phyloP scores from a whole-genome alignment of 2,888 invertebrate species.

The Galerucella pusilla region DNA sequence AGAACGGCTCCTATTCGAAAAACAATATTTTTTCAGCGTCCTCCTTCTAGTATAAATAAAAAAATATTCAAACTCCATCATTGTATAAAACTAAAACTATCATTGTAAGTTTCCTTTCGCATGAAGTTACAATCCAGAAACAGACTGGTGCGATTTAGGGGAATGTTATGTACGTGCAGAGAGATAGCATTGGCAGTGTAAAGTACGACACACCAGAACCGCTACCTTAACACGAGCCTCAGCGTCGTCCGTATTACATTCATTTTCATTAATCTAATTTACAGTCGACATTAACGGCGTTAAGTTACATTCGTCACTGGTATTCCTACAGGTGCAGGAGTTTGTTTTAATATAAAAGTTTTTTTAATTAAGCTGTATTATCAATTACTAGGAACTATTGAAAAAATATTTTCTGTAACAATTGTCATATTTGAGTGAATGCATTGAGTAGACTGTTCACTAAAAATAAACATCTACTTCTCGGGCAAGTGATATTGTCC shows the following conservation, averaged over 20 bases:
- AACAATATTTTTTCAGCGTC: not conserved
- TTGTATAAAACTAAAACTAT: not conserved
- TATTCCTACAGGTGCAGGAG: constrained; percentile 34
- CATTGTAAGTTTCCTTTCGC: not conserved
- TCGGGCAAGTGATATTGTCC: no score
- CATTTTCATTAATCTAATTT: constrained; percentile 37
- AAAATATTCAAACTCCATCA: not conserved
- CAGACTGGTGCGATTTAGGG: constrained; percentile 22
- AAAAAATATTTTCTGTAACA: no score
- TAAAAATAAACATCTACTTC: no score
- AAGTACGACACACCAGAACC: constrained; percentile 30
- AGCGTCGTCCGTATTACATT: constrained; percentile 21
- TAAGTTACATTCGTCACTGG: constrained; percentile 32
- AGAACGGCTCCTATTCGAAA: no score
- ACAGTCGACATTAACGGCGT: constrained; percentile 30
- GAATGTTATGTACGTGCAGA: constrained; percentile 26
- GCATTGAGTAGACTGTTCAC: no score
- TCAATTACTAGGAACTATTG: no score
- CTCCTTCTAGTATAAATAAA: not conserved
- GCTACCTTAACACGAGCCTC: constrained; percentile 22
- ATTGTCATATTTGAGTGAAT: no score
- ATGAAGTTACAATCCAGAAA: constrained; percentile 19
- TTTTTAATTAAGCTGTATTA: no score
- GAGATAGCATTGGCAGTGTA: constrained; percentile 20
- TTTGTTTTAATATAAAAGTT: constrained; percentile 15